These are phyloP conservation scores for Aurelia aurita DNA, from an alignment of 30 jellyfish, hydroid and myxozoan species.

Conservation along the genomic window DNA sequence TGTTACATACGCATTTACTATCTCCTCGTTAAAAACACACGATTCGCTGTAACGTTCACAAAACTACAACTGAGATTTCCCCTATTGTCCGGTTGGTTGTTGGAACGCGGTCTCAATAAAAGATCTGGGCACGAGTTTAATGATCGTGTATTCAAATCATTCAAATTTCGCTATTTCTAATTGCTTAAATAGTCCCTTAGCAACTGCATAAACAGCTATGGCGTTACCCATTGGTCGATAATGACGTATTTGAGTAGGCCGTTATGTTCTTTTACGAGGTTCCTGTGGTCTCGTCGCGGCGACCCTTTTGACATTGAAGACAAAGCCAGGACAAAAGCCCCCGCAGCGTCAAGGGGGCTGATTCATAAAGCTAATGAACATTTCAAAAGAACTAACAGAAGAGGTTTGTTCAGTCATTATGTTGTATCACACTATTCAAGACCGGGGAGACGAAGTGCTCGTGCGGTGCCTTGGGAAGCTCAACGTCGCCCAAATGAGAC, in stretches of 20 bases:
- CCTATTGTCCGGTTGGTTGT: conserved; percentile 57
- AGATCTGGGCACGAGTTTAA: conserved; percentile 43
- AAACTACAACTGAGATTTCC: conserved; percentile 57
- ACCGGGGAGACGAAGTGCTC: no score
- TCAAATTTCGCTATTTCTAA: conserved; percentile 55
- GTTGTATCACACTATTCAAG: no score
- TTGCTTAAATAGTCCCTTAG: conserved; percentile 45
- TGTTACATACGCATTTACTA: background rate
- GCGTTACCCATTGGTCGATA: background rate
- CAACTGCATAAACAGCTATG: conserved; percentile 60
- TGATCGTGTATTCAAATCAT: conserved; percentile 59
- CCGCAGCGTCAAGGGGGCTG: background rate
- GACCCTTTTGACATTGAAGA: conserved; percentile 7
- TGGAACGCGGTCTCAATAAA: conserved; percentile 24
- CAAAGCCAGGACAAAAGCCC: background rate
- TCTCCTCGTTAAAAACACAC: background rate
- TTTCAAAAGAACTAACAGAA: no score
- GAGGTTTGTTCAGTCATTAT: no score
- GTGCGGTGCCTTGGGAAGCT: no score
- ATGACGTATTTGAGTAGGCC: conserved; percentile 42
- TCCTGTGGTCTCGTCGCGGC: conserved; percentile 42
- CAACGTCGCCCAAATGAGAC: no score
- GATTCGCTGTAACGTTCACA: conserved; percentile 5
- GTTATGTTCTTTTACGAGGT: conserved; percentile 9
- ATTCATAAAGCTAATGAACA: no score